These are phyloP conservation scores for Lysiphlebus fabarum DNA, from an alignment of 1,140 invertebrate species.

Conservation along the genomic window DNA sequence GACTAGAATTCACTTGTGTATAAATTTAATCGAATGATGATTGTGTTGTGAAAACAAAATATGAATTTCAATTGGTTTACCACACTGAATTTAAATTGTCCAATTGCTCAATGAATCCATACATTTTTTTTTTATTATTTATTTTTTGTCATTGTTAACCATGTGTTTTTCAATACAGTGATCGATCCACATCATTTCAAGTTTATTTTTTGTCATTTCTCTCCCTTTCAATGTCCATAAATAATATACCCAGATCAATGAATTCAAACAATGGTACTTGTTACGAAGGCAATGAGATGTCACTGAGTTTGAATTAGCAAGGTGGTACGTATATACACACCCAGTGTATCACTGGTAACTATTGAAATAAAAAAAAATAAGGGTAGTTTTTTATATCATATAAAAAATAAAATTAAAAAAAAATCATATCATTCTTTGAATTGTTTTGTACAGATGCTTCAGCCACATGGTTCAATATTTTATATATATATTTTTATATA, in stretches of 20 bases:
- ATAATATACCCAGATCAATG: slow-evolving; percentile 36
- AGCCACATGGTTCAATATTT: slow-evolving; percentile 12
- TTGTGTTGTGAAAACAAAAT: slow-evolving; percentile 45
- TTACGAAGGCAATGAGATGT: slow-evolving; percentile 49
- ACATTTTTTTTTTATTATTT: slow-evolving; percentile 29
- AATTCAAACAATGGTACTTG: slow-evolving; percentile 47
- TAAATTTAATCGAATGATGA: slow-evolving; percentile 5
- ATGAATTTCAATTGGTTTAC: slow-evolving; percentile 15
- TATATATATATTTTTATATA: slow-evolving; percentile 10
- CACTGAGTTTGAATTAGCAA: slow-evolving; percentile 50
- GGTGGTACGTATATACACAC: slow-evolving; percentile 23
- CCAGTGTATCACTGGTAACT: slow-evolving; percentile 24
- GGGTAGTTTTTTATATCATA: not conserved
- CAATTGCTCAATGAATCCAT: slow-evolving; percentile 38
- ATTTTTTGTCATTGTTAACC: slow-evolving; percentile 19
- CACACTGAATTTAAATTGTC: slow-evolving; percentile 23
- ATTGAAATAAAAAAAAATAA: not conserved
- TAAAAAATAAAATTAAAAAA: not conserved
- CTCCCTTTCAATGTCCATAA: slow-evolving; percentile 3
- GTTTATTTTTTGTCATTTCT: too few species aligned
- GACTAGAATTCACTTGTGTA: not conserved
- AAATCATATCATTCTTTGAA: slow-evolving; percentile 4
- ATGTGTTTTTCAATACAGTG: slow-evolving; percentile 18
- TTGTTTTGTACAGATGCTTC: slow-evolving; percentile 9
- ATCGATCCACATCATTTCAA: slow-evolving; percentile 9